These are phyloP conservation scores for Furcifer pardalis DNA, from an alignment of 2,797 vertebrate species.

Conservation along the genomic window DNA sequence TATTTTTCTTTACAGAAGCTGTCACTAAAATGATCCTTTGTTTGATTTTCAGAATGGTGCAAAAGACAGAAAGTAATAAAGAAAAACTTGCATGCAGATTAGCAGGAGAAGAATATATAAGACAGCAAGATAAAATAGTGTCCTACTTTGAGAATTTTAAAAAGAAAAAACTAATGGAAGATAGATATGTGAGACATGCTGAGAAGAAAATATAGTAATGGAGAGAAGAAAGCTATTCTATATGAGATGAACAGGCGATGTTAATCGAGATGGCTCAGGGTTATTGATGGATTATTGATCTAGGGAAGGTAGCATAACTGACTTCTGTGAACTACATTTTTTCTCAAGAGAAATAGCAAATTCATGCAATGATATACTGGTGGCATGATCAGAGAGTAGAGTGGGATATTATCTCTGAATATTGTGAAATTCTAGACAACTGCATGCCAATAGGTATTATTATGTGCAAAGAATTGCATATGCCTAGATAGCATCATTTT, in stretches of 20 bases:
- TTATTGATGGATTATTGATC: constrained; percentile 58
- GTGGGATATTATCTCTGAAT: background rate
- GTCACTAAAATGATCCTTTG: constrained; percentile 32
- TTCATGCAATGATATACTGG: constrained; percentile 34
- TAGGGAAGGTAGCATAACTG: constrained; percentile 16
- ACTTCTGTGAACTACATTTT: background rate
- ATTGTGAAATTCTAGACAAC: constrained; percentile 2
- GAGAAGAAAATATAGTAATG: constrained; percentile 23
- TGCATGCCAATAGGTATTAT: background rate
- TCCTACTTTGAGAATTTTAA: constrained; percentile 40
- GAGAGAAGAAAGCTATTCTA: background rate
- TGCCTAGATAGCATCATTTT: constrained; percentile 7
- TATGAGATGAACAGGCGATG: constrained; percentile 15
- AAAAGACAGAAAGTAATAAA: constrained; percentile 27
- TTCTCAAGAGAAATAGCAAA: constrained; percentile 37
- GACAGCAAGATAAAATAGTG: constrained; percentile 52
- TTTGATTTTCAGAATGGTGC: background rate
- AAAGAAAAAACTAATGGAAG: constrained; percentile 21
- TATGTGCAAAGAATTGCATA: background rate
- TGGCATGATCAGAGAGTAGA: constrained; percentile 4
- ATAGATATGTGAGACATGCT: constrained; percentile 21
- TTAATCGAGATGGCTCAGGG: constrained; percentile 36
- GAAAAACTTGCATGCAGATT: constrained; percentile 29
- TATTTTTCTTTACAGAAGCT: constrained; percentile 39
- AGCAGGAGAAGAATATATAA: constrained; percentile 37